Evolutionary conservation across 2,113 vertebrate genomes (phyloP).

Genomic region (Trochalopteron elliotii): DNA sequence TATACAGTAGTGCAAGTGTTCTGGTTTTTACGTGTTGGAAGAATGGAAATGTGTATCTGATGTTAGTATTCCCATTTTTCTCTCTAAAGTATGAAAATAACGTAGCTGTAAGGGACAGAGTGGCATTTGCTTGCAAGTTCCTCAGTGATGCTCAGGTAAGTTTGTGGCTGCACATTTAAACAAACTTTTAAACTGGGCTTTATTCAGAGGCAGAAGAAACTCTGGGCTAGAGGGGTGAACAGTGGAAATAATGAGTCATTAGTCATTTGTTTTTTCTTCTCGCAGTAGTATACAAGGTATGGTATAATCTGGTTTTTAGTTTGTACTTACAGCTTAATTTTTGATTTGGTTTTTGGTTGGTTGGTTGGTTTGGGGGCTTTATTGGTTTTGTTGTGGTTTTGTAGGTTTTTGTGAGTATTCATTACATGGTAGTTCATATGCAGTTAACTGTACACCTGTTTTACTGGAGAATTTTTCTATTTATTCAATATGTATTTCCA

Average conservation of each 20-base stretch:
- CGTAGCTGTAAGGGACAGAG: slow-evolving; percentile 92
- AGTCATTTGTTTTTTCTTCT: background rate
- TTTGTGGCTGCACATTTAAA: background rate
- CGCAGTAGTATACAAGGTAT: background rate
- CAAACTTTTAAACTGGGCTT: background rate
- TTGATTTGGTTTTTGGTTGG: background rate
- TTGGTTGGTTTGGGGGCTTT: background rate
- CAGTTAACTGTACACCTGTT: background rate
- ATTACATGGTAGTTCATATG: background rate
- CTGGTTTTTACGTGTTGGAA: background rate
- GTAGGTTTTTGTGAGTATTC: background rate
- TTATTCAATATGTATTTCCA: background rate
- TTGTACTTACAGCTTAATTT: background rate
- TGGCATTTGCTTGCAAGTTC: slow-evolving; percentile 97
- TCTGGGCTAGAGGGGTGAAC: background rate
- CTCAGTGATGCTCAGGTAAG: slow-evolving; percentile 92
- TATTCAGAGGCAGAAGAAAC: background rate
- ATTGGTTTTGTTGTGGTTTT: background rate
- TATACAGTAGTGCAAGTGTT: background rate
- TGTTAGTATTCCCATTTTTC: background rate
- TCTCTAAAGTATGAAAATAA: slow-evolving; percentile 87
- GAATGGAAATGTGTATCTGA: background rate
- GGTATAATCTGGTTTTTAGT: background rate
- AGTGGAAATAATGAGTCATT: background rate
- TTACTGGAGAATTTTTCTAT: background rate